A percentile compares a stretch with the other conserved stretches of the same genome.
These are phyloP conservation scores for Porites lutea DNA, from an alignment of 64 coral and sea anemone species.

Conservation along the genomic window DNA sequence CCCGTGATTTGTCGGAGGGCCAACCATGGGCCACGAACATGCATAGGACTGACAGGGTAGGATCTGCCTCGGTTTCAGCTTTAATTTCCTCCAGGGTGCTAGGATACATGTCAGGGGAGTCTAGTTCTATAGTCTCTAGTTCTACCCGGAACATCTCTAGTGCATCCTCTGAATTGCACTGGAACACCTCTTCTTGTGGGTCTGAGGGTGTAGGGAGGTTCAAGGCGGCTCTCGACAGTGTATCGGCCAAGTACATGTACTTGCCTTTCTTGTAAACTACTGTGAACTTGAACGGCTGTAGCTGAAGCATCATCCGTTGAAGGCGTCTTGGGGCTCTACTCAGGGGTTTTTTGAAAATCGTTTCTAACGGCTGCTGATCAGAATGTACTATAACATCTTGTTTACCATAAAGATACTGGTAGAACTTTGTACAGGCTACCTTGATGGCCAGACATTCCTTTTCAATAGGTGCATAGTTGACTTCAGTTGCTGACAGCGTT, in stretches of 20 bases:
- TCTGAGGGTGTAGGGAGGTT: constrained; percentile 14
- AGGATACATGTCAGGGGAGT: constrained; percentile 17
- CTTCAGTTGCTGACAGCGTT: constrained; percentile 47
- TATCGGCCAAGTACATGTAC: neutral
- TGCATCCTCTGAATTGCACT: too few relatives aligned
- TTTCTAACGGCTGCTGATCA: constrained; percentile 47
- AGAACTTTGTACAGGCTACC: constrained; percentile 50
- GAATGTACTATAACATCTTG: constrained; percentile 57
- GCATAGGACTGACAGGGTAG: constrained; percentile 44
- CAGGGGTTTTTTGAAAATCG: constrained; percentile 51
- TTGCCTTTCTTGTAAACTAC: constrained; percentile 29
- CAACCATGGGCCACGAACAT: constrained; percentile 36
- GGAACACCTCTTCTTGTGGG: neutral
- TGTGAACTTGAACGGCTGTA: constrained; percentile 47
- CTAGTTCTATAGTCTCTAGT: neutral
- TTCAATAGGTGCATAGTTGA: constrained; percentile 8
- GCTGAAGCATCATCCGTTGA: constrained; percentile 53
- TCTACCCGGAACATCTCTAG: too few relatives aligned
- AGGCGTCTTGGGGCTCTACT: constrained; percentile 8
- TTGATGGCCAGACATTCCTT: neutral
- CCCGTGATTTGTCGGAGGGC: constrained; percentile 21
- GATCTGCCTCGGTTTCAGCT: constrained; percentile 11
- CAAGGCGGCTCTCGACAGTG: neutral
- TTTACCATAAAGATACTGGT: constrained; percentile 58
- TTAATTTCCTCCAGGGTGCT: constrained; percentile 35